phyloP scores from a whole-genome alignment of 2,797 vertebrate genomes.

The Anguilla anguilla region DNA sequence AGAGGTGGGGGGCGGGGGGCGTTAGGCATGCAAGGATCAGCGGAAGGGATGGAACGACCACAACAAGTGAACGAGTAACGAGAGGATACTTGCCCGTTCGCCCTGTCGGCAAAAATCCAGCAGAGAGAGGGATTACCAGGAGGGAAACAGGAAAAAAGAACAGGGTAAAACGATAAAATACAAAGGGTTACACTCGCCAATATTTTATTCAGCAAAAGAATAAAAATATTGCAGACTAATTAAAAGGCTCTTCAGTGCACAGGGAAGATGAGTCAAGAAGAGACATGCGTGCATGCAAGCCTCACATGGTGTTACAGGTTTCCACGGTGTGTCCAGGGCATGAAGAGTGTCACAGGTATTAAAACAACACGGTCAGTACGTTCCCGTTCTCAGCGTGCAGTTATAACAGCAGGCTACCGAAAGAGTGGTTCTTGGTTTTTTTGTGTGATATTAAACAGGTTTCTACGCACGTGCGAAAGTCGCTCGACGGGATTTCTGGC shows the following conservation, averaged over 20 bases:
- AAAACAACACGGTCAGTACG: background rate
- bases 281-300: background rate
- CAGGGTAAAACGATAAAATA: slow-evolving; percentile 74
- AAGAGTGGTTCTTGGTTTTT: background rate
- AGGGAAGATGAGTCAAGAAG: background rate
- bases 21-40: background rate
- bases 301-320: background rate
- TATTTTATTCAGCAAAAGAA: slow-evolving; percentile 82
- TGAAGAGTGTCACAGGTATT: background rate
- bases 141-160: slow-evolving; percentile 67
- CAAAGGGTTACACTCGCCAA: slow-evolving; percentile 74
- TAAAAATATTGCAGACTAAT: slow-evolving; percentile 83
- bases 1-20: background rate
- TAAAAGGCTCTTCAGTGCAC: slow-evolving; percentile 58
- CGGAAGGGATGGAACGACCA: slow-evolving; percentile 34
- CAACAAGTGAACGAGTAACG: slow-evolving; percentile 72
- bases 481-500: background rate
- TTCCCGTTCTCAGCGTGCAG: background rate
- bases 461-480: background rate
- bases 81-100: slow-evolving; percentile 81
- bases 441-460: background rate
- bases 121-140: slow-evolving; percentile 67
- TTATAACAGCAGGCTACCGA: background rate
- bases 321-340: too few relatives aligned
- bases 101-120: slow-evolving; percentile 70